Evolutionary conservation across 1,140 invertebrate genomes (phyloP), one percentile per base, ranked within the genome.

Genomic region (Heliconius nattereri): DNA sequence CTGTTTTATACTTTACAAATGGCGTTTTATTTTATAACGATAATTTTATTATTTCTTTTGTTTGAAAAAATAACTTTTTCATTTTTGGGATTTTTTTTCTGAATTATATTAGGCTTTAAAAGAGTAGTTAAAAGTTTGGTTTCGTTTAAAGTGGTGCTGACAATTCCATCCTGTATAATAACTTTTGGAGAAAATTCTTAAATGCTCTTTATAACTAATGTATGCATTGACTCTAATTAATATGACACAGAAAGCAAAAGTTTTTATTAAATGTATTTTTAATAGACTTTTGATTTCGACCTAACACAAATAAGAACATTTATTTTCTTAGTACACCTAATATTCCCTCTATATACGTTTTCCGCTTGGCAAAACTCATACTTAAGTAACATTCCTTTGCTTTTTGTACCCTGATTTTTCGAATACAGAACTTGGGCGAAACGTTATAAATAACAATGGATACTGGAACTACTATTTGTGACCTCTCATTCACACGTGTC

Each of bases 401-500:
- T 57, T 60, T 79, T 76, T 76, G 78, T 80, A 80, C 78, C 74
- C 78, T 80, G 78, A 80, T 75, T 75, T 76, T 76, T 75, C 29
- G 72, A 71, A 77, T 72, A 77, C 49, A 77, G 66, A 77, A 54
- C 13, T 54, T 40, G 26, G 66, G 29, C 26, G 23, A 29, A 52
- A 49, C 29, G 40, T 49, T 71, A 71, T 77, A 35, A 54, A 77
- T 19, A 71, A 29, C 45, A n/a, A 40, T 29, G 66, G 76, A 45
- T 72, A 77, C 76, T 8, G 29, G 2, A 49, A 76, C 49, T n/a
- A 23, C n/a, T 76, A 49, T 71, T 71, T 40, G 70, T 40, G 71
- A 76, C 60, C 40, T 72, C 37, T 75, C 73, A 84, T 81, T 86
- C 74, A 73, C 80, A 83, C 78, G 78, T 78, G 75, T 83, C 83